Evolutionary conservation across 2,113 vertebrate species (phyloP).

Genomic region (Dicentrarchus labrax): DNA sequence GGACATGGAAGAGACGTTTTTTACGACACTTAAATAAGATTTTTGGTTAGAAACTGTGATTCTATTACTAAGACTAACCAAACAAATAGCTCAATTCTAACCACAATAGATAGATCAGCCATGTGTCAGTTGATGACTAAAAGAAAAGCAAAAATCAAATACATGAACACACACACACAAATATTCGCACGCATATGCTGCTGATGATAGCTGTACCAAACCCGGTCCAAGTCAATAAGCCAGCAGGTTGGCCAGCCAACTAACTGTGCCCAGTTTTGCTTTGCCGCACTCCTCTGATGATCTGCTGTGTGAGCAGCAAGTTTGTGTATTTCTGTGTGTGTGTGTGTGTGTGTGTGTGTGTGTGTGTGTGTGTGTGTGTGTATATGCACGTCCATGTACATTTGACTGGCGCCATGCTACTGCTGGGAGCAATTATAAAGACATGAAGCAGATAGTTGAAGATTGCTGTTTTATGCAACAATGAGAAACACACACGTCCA

Average conservation of each 20-base stretch:
- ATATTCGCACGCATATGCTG: conserved; percentile 7
- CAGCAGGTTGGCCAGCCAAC: conserved; percentile 43
- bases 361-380: conserved; percentile 11
- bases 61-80: neutral
- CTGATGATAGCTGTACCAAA: conserved; percentile 53
- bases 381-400: conserved; percentile 19
- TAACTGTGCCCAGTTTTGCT: conserved; percentile 59
- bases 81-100: conserved; percentile 1
- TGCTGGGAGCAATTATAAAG: conserved; percentile 80
- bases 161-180: conserved; percentile 35
- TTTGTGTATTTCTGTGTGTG: conserved; percentile 12
- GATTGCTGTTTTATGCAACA: conserved; percentile 58
- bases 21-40: neutral
- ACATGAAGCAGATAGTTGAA: conserved; percentile 75
- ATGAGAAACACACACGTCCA: conserved; percentile 44
- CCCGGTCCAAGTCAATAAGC: conserved; percentile 42
- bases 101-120: neutral
- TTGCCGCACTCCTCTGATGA: conserved; percentile 59
- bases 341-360: conserved; percentile 26
- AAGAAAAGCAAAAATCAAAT: neutral
- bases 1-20: neutral
- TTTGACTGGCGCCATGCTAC: conserved; percentile 77
- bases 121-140: conserved; percentile 20
- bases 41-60: neutral
- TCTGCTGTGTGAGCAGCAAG: conserved; percentile 35